Base-by-base conservation (phyloP, 1,140 invertebrate species). In the Drosophila sechellia region DNA sequence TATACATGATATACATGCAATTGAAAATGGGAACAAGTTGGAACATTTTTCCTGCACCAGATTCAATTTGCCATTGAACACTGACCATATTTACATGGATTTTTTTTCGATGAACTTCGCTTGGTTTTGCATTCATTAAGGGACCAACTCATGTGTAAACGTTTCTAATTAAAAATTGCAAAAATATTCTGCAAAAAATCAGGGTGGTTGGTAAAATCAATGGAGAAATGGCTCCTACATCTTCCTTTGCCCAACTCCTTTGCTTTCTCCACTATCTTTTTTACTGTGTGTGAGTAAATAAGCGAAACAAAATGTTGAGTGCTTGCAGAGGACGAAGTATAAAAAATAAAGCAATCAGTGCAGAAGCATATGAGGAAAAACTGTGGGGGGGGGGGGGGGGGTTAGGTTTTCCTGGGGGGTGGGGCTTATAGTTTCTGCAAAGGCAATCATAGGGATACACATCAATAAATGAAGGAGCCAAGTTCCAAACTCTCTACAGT, bases 111-210 rank as follows among this genome's bases (percentile, higher is more conserved):
- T 13, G 43, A 60, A 27, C 56, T 15, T 60, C 13, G 42, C 5
- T 65, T 34, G 56, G 15, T 46, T 37, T 53, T 83, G 81, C 86
- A 83, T 86, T 84, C 75, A 85, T 91, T 90, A 85, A 68, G 57
- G 52, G 63, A 83, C 72, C 84, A 79, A 89, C 81, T 90, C 87
- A 86, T 90, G 81, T 90, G 89, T 63, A 81, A 78, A 86, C 37
- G 79, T 86, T 91, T 91, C 89, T 81, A 91, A 91, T 91, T 89
- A 91, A 91, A 86, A 90, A 89, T 90, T 79, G 90, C 68, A 89
- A 91, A 81, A 87, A 90, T 89, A 90, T 87, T 81, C 65, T 65
- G 45, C 64, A 50, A 60, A 53, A 22, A 43, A 50, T 59, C 15
- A 31, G 40, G 27, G 5, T 40, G 45, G 43, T 48, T 50, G 20